Base-by-base conservation (phyloP, 2,888 invertebrate species). In the Trichopria drosophilae region DNA sequence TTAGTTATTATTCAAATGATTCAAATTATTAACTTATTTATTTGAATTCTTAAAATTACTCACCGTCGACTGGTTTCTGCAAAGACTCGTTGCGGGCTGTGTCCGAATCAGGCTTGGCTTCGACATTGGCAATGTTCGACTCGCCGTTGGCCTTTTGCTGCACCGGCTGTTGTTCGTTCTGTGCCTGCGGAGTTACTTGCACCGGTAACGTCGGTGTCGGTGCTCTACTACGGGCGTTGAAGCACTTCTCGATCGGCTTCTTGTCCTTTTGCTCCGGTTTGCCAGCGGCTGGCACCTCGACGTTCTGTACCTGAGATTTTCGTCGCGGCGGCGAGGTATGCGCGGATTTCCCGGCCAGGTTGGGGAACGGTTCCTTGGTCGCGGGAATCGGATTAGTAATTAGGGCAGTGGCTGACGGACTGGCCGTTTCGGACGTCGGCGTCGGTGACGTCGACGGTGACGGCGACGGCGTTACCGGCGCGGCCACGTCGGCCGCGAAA, bases 131-230 rank as follows among this genome's bases (percentile, higher is more conserved):
- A 3, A 49, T 57, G 18, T 58, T 58, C 0, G 60, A 58, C 16
- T 73, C 72, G 28, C 73, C 72, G 47, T 73, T 72, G 4, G 68
- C 50, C 51, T 67, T 69, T 20, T 64, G 57, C n/a, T n/a, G n/a
- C n/a, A n/a, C n/a, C n/a, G n/a, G n/a, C n/a, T n/a, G n/a, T n/a
- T n/a, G n/a, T n/a, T n/a, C n/a, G n/a, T n/a, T n/a, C n/a, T n/a
- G n/a, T n/a, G n/a, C n/a, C n/a, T n/a, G n/a, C n/a, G n/a, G n/a
- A n/a, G n/a, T n/a, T n/a, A n/a, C n/a, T n/a, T n/a, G n/a, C n/a
- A n/a, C n/a, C n/a, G n/a, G n/a, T n/a, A n/a, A n/a, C n/a, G n/a
- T n/a, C n/a, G 67, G 59, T 6, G 60, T 61, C 10, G 69, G 64
- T 9, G 61, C 62, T 15, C 61, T 54, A 19, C 66, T 63, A 31